These are phyloP conservation scores for Drosophila lacicola DNA, from an alignment of 2,888 invertebrate genomes.

Conservation along the genomic window DNA sequence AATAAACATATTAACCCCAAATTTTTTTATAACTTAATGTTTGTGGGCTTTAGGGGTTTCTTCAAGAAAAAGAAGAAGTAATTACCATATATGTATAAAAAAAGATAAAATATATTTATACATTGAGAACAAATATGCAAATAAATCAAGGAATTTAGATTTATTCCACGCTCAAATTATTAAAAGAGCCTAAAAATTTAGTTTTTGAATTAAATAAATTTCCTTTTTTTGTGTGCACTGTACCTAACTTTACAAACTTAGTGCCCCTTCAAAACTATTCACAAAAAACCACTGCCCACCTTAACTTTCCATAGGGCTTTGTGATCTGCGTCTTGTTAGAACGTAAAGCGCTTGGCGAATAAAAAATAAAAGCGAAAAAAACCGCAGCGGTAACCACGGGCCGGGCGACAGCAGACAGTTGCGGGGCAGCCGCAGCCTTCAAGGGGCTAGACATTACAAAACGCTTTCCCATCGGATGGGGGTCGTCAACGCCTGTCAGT, in stretches of 20 bases:
- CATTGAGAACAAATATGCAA: no score
- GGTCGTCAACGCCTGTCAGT: constrained; percentile 42
- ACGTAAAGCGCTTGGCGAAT: constrained; percentile 21
- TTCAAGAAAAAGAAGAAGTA: no score
- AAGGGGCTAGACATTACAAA: constrained; percentile 31
- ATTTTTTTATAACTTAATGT: no score
- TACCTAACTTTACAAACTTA: constrained; percentile 6
- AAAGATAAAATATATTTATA: no score
- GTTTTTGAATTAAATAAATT: constrained; percentile 1
- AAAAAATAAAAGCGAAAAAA: neutral
- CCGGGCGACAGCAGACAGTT: constrained; percentile 31
- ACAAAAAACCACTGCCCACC: neutral
- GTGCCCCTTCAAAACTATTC: constrained; percentile 3
- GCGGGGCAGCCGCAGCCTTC: constrained; percentile 10
- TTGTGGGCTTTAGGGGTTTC: no score
- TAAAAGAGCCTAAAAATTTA: neutral
- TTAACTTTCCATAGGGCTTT: constrained; percentile 13
- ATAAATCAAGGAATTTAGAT: no score
- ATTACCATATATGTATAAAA: no score
- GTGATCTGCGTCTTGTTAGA: neutral
- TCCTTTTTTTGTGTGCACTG: neutral
- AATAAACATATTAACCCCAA: no score
- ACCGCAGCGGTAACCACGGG: constrained; percentile 40
- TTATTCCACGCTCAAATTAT: no score
- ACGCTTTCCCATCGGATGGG: constrained; percentile 21